Evolutionary conservation across 2,113 vertebrate species (phyloP).

Genomic region (Pithys albifrons): DNA sequence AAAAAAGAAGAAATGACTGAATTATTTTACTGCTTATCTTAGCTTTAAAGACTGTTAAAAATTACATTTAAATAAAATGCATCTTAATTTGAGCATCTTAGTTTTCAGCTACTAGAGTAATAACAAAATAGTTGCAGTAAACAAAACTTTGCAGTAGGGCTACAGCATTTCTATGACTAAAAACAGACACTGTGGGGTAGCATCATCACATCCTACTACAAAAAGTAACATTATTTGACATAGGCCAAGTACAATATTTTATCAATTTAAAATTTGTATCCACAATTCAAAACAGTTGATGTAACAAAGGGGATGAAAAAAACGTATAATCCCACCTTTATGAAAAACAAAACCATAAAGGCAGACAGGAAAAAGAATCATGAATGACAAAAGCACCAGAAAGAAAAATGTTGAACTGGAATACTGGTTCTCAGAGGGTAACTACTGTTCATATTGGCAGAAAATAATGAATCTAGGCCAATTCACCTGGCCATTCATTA

Average conservation of each 20-base stretch:
- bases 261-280: background rate
- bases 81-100: background rate
- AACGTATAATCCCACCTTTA: background rate
- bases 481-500: background rate
- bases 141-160: background rate
- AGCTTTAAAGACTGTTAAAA: background rate
- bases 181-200: background rate
- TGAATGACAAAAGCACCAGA: background rate
- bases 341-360: background rate
- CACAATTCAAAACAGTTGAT: background rate
- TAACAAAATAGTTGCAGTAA: background rate
- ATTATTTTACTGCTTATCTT: background rate
- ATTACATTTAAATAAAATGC: background rate
- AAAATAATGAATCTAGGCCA: background rate
- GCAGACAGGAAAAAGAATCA: background rate
- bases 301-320: background rate
- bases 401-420: background rate
- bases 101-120: background rate
- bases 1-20: background rate
- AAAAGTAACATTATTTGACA: background rate
- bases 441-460: background rate
- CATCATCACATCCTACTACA: background rate
- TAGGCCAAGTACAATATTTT: background rate
- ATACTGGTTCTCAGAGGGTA: background rate
- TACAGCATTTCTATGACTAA: background rate